Evolutionary conservation across 2,797 vertebrate species (phyloP), one percentile per base, ranked within the genome.

Genomic region (Catostomus latipinnis): DNA sequence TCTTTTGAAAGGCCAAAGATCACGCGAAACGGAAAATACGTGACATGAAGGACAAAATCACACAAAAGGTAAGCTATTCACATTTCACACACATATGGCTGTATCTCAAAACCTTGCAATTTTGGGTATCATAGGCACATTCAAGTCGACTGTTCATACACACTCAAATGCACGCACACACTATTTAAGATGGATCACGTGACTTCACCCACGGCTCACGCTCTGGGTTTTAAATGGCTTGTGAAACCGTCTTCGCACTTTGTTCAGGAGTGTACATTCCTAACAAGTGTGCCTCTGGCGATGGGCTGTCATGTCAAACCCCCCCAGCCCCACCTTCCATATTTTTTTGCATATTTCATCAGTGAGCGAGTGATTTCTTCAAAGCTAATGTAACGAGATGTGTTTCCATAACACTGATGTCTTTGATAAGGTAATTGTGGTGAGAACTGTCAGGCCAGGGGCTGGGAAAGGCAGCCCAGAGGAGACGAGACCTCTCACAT

Each of bases 1-100:
- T 62, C 54, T 72, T 50, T 74, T 85, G 73, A 82, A 88, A 98
- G 97, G 96, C 97, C 89, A 98, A 97, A 93, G 96, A 90, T 90
- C 96, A 98, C 13, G 97, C 97, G 54, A 98, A 94, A 87, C 96
- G 95, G 91, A 96, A 97, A 81, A 95, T 98, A 82, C 95, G 93
- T 81, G 96, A 97, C 87, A 94, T 99, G 89, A 98, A 93, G 93
- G 97, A 93, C 91, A 95, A 95, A 87, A 95, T 99, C 13, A 97
- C 95, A 90, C 94, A 95, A 60, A 96, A 94, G 96, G 98, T 99
- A 88, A 13, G 93, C 73, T 48, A 74, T 85, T 80, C 84, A 48
- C 8, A 46, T 62, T 75, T 61, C 34, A 34, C 34, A 4, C 56
- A 71, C 81, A 71, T 81, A 62, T 45, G 61, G 61, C 61, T 63